phyloP scores from a whole-genome alignment of 2,113 vertebrate species.

The Proteles cristata region DNA sequence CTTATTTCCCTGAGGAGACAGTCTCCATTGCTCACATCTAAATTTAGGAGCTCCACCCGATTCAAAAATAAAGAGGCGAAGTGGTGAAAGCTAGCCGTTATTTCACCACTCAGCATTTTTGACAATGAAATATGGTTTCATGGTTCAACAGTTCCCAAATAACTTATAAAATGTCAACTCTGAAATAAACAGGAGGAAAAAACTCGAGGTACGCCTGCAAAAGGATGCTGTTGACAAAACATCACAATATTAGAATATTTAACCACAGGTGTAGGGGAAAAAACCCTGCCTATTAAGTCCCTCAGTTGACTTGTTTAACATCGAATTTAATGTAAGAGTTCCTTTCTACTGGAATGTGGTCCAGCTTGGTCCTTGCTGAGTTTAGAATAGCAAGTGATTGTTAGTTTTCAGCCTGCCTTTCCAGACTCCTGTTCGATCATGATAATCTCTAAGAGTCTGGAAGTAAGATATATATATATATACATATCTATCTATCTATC shows the following conservation, averaged over 20 bases:
- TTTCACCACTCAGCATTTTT: slow-evolving; percentile 82
- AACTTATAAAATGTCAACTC: slow-evolving; percentile 83
- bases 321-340: slow-evolving; percentile 56
- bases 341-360: slow-evolving; percentile 48
- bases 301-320: slow-evolving; percentile 22
- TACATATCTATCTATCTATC: too few relatives aligned
- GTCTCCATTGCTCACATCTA: slow-evolving; percentile 82
- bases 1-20: slow-evolving; percentile 84
- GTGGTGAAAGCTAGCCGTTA: slow-evolving; percentile 83
- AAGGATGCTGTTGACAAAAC: slow-evolving; percentile 68
- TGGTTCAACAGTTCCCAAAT: slow-evolving; percentile 83
- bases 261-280: not conserved
- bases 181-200: slow-evolving; percentile 76
- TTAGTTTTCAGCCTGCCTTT: slow-evolving; percentile 76
- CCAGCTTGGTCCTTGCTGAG: slow-evolving; percentile 19
- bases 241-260: slow-evolving; percentile 74
- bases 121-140: slow-evolving; percentile 86
- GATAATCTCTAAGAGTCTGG: slow-evolving; percentile 63
- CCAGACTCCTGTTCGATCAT: slow-evolving; percentile 59
- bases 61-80: slow-evolving; percentile 86
- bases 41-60: slow-evolving; percentile 84
- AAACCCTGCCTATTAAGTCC: slow-evolving; percentile 48
- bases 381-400: slow-evolving; percentile 57
- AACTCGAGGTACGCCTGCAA: slow-evolving; percentile 67
- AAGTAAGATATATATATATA: slow-evolving; percentile 69